Percentiles rank a stretch among this genome's conserved stretches.
Conservation (phyloP, 1,140 invertebrate genomes). For the Antheraea mylitta region DNA sequence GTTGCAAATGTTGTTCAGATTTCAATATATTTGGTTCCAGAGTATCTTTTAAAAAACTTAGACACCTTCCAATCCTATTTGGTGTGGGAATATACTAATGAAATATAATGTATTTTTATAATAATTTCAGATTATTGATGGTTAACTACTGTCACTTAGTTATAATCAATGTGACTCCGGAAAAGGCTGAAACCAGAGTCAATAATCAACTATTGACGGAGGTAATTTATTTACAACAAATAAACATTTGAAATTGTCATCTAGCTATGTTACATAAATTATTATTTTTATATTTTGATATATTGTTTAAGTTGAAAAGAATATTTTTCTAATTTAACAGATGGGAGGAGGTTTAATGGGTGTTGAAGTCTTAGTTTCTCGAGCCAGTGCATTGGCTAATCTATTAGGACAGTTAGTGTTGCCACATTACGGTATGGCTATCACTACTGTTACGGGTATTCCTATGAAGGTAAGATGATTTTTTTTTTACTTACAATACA, state of each 20-base stretch:
- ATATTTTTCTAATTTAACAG: conserved; percentile 34
- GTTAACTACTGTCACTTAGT: conserved; percentile 94
- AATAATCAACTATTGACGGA: conserved; percentile 83
- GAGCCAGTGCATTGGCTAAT: conserved; percentile 76
- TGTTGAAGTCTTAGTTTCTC: conserved; percentile 72
- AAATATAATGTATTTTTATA: not conserved
- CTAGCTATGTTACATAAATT: too few relatives aligned
- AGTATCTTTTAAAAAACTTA: too few relatives aligned
- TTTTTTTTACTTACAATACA: not conserved
- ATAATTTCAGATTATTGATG: conserved; percentile 49
- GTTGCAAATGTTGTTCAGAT: too few relatives aligned
- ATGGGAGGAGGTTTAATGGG: conserved; percentile 70
- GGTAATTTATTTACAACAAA: conserved; percentile 58
- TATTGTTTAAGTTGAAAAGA: too few relatives aligned
- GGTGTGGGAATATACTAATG: not conserved
- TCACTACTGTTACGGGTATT: conserved; percentile 97
- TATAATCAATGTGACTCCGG: conserved; percentile 92
- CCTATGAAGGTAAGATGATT: conserved; percentile 90
- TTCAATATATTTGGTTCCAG: too few relatives aligned
- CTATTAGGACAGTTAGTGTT: conserved; percentile 88
- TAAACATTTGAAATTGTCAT: too few relatives aligned
- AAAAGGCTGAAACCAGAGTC: conserved; percentile 83
- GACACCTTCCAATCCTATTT: too few relatives aligned
- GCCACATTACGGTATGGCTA: conserved; percentile 94
- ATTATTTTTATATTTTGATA: too few relatives aligned